A percentile compares a stretch with the other conserved stretches of the same genome.
Evolutionary conservation across 2,113 vertebrate genomes (phyloP).

Genomic region (Theropithecus gelada): DNA sequence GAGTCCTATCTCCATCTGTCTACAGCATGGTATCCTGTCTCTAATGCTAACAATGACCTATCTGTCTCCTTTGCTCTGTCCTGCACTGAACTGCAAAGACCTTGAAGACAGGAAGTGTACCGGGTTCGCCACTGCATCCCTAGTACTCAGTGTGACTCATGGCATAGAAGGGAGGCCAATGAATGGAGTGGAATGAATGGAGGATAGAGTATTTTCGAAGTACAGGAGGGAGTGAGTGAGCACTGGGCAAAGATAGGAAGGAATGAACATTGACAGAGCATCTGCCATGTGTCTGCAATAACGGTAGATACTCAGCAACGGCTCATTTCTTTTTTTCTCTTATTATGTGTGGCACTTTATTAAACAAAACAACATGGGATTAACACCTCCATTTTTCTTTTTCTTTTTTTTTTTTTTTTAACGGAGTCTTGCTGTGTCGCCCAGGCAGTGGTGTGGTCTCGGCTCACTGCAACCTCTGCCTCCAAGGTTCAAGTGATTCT

Average conservation of each 20-base stretch:
- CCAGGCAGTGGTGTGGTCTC: too few species aligned
- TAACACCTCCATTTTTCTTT: background rate
- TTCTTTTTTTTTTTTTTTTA: too few species aligned
- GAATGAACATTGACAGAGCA: background rate
- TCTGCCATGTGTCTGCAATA: background rate
- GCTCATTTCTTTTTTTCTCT: background rate
- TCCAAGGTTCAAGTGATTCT: too few species aligned
- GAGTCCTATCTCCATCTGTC: background rate
- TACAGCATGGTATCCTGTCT: background rate
- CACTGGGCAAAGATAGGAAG: background rate
- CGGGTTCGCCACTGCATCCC: fast-evolving
- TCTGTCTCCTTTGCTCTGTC: background rate
- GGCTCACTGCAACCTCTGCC: too few species aligned
- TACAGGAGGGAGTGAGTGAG: background rate
- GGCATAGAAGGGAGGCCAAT: background rate
- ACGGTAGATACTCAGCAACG: too few species aligned
- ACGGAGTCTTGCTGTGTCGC: too few species aligned
- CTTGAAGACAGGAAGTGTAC: fast-evolving
- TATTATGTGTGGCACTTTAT: background rate
- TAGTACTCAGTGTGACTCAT: fast-evolving
- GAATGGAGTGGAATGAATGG: fast-evolving
- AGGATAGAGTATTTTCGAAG: fast-evolving
- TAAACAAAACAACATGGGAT: background rate
- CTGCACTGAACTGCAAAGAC: too few species aligned
- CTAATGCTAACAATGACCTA: fast-evolving